These are phyloP conservation scores for Psilopogon haemacephalus DNA, from an alignment of 2,113 vertebrate species.

Conservation along the genomic window DNA sequence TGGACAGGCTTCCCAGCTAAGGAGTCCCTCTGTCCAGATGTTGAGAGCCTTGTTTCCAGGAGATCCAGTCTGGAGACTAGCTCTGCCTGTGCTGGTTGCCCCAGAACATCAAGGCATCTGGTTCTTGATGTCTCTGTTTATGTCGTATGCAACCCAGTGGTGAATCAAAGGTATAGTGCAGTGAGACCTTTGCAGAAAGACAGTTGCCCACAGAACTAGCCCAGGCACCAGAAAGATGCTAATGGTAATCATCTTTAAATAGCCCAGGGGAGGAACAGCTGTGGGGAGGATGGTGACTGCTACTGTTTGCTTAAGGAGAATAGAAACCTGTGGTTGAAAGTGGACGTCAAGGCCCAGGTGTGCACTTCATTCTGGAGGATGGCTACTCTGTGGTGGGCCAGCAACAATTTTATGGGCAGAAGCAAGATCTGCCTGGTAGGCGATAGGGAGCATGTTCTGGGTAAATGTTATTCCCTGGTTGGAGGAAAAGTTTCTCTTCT, in stretches of 20 bases:
- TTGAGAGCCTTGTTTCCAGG: not conserved
- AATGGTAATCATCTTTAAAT: fast-evolving
- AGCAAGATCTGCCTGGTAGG: not conserved
- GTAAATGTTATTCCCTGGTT: not conserved
- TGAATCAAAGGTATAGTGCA: not conserved
- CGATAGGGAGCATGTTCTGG: not conserved
- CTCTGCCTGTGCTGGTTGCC: not conserved
- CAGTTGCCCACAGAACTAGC: not conserved
- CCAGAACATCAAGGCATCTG: not conserved
- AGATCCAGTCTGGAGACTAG: not conserved
- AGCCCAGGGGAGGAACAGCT: not conserved
- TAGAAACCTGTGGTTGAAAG: slow-evolving; percentile 37
- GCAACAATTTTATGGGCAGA: not conserved
- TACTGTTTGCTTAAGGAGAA: not conserved
- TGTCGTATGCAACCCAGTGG: not conserved
- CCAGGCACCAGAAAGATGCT: not conserved
- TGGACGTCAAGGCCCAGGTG: not conserved
- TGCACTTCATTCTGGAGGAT: not conserved
- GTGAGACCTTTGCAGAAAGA: not conserved
- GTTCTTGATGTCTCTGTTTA: fast-evolving
- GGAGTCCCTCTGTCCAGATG: not conserved
- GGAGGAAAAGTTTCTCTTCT: not conserved
- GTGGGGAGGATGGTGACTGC: not conserved
- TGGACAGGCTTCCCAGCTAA: not conserved
- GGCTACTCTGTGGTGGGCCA: not conserved